Evolutionary conservation across 2,888 invertebrate species (phyloP), one percentile per base, ranked within the genome.

Genomic region (Drosophila meridionalis): DNA sequence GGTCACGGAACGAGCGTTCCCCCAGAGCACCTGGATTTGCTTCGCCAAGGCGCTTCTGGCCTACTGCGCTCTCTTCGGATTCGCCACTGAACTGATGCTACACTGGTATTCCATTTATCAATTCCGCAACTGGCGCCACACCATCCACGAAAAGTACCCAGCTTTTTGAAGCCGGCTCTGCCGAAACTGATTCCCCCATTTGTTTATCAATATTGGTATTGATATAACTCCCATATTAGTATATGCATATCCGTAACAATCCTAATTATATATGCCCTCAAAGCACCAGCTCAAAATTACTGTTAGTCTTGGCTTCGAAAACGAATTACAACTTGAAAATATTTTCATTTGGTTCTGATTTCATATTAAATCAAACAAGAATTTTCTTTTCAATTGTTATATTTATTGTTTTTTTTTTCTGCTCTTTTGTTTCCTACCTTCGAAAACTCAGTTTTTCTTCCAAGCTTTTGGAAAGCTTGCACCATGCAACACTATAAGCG

Each of bases 401-500:
- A 55, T 73, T 62, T 73, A 66, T 71, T 71, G 58, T 58, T 59
- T 65, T 62, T 43, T 63, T 26, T 57, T 3, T 30, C 11, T 40
- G 30, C n/a, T 34, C 34, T 28, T 30, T 7, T 45, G n/a, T 20
- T 56, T 59, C 28, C 40, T 57, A n/a, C 30, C 26, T 40, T 11
- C 34, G 30, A 45, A 36, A 66, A 52, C 48, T 43, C n/a, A n/a
- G 9, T 45, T n/a, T 64, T 43, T 43, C n/a, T 59, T 43, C 34
- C 56, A 59, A 40, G 34, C 43, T 28, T 30, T 28, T 40, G 38
- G 38, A 40, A 55, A 38, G 4, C 28, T 55, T 38, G 45, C 43
- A 55, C 34, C 34, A 36, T 32, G 43, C 43, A 61, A 57, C 55
- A 42, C 45, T 48, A 30, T 38, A 26, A 57, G 11, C 20, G 14